Percentiles rank a stretch among this genome's conserved stretches.
phyloP scores from a whole-genome alignment of 1,140 invertebrate genomes.

The Diorhabda carinulata region DNA sequence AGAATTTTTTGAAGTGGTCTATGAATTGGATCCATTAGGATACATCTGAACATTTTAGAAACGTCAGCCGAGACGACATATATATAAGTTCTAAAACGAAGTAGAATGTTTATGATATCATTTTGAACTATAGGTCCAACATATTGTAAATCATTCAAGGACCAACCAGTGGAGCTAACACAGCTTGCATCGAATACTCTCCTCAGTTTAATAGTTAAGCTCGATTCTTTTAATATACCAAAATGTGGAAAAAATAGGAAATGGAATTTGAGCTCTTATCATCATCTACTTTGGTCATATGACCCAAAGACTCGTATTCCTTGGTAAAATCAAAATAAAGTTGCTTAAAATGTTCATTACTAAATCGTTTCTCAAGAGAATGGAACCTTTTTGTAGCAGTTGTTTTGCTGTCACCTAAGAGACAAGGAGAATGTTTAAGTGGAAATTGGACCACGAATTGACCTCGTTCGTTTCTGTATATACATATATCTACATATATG shows the following conservation, averaged over 20 bases:
- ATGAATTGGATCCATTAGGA: constrained; percentile 21
- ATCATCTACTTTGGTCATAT: background rate
- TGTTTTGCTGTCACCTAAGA: background rate
- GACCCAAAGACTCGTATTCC: background rate
- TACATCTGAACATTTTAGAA: constrained; percentile 44
- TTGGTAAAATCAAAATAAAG: background rate
- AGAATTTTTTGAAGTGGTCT: constrained; percentile 16
- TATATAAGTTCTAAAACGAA: constrained; percentile 37
- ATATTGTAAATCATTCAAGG: constrained; percentile 34
- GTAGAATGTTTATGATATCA: constrained; percentile 43
- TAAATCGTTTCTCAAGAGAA: background rate
- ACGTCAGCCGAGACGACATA: constrained; percentile 45
- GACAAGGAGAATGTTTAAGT: background rate
- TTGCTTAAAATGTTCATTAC: background rate
- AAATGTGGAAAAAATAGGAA: background rate
- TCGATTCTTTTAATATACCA: background rate
- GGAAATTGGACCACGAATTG: background rate
- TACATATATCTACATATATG: too few relatives aligned
- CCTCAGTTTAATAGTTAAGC: background rate
- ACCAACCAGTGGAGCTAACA: background rate
- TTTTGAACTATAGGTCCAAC: constrained; percentile 48
- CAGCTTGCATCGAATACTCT: too few relatives aligned
- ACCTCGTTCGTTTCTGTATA: too few relatives aligned
- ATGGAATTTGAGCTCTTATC: background rate
- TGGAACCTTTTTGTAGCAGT: background rate